A percentile compares a stretch with the other conserved stretches of the same genome.
Conservation (phyloP, 2,113 vertebrate species). For the Erinaceus europaeus region DNA sequence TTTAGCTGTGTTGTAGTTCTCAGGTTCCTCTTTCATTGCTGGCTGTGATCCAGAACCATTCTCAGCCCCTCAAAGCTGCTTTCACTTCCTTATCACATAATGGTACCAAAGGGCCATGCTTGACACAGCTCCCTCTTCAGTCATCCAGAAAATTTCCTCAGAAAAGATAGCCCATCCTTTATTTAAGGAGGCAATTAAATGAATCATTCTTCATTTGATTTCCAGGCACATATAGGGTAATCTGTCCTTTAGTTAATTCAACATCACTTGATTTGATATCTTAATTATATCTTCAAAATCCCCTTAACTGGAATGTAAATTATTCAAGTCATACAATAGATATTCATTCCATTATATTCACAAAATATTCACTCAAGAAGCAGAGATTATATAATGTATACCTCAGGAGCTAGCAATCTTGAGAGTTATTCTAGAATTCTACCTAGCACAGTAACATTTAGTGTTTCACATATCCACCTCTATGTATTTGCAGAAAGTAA, state of each 20-base stretch:
- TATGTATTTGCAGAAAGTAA: not conserved
- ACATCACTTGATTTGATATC: not conserved
- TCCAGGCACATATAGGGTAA: not conserved
- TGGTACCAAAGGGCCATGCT: too few relatives aligned
- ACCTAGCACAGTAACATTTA: not conserved
- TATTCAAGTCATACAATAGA: not conserved
- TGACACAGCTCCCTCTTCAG: not conserved
- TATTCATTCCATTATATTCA: not conserved
- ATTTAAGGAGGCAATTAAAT: not conserved
- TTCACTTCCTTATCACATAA: rapidly evolving
- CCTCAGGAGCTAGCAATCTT: not conserved
- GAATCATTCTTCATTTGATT: not conserved
- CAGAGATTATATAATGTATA: not conserved
- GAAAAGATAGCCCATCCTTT: not conserved
- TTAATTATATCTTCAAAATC: not conserved
- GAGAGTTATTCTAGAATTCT: not conserved
- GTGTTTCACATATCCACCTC: not conserved
- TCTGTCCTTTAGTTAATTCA: not conserved
- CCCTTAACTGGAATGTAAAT: not conserved
- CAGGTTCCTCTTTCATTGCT: not conserved
- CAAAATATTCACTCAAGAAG: not conserved
- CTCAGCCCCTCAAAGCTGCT: not conserved
- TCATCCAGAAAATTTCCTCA: not conserved
- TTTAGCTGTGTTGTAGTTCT: not conserved
- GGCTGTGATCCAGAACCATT: not conserved